Base-by-base conservation (phyloP, 2,888 invertebrate species). In the Onthophagus sagittarius region DNA sequence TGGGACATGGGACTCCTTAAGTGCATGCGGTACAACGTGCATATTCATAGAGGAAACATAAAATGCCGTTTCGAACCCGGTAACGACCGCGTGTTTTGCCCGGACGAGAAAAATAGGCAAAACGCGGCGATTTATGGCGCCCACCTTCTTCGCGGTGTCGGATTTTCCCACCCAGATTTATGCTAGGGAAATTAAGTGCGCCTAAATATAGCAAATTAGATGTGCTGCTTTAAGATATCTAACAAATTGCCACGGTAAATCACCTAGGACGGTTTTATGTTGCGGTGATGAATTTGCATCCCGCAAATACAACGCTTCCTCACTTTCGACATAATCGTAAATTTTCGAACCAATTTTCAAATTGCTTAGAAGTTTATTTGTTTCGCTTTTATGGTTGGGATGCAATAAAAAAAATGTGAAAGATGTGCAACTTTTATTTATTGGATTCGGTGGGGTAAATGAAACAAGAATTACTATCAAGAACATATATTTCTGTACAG, bases 401-500 rank as follows among this genome's bases (percentile, higher is more conserved):
- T 23, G n/a, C 9, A 67, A 15, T 31, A 67, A 23, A 23, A 15
- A n/a, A 64, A 64, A 64, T 23, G 23, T 13, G 13, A 23, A 15
- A 15, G 15, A 64, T 13, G 64, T 11, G 9, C 64, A 23, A 23
- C 9, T 64, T 64, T 64, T 23, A 64, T 64, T 14, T 15, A 15
- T 23, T 14, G 64, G 15, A 64, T 64, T 62, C 2, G n/a, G 62
- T 62, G 7, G 31, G 63, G 15, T 32, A 9, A 65, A 62, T 63
- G 65, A 73, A 31, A 32, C 31, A 23, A 67, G 11, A 62, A 53
- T 11, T 73, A 73, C 73, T 73, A 73, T 75, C 39, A 73, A 75
- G 72, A 75, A 72, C 53, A 69, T 73, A 71, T 74, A 75, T 74
- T 79, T 80, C 80, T 81, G 80, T 81, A 81, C 79, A 81, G 78